Evolutionary conservation across 2,113 vertebrate species (phyloP).

Genomic region (Calypte anna): DNA sequence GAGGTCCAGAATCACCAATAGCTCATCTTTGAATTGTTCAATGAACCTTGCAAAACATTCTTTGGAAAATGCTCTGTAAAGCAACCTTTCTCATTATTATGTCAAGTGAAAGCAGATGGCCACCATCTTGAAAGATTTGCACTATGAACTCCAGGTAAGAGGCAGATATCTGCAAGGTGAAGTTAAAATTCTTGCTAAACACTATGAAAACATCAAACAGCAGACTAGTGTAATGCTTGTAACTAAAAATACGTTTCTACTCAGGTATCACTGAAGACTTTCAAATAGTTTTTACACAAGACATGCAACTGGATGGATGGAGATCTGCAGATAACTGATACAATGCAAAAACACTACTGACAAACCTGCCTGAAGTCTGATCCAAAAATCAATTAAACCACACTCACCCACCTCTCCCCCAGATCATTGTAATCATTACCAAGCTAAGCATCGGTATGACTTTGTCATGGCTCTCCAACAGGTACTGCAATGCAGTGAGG

Average conservation of each 20-base stretch:
- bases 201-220: neutral
- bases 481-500: neutral
- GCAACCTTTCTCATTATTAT: neutral
- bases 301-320: neutral
- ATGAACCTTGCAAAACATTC: neutral
- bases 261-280: neutral
- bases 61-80: neutral
- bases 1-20: neutral
- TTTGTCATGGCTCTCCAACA: neutral
- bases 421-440: neutral
- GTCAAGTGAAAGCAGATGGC: neutral
- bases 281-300: neutral
- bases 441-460: neutral
- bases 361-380: neutral
- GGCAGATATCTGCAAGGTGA: neutral
- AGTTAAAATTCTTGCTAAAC: neutral
- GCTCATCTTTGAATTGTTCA: neutral
- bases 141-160: neutral
- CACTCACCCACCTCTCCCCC: too few species aligned
- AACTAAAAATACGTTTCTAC: neutral
- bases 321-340: neutral
- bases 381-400: neutral
- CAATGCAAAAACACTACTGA: neutral
- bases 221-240: neutral
- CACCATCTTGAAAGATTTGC: neutral